These are phyloP conservation scores for Stomorhina lunata DNA, from an alignment of 2,888 invertebrate species.

Conservation along the genomic window DNA sequence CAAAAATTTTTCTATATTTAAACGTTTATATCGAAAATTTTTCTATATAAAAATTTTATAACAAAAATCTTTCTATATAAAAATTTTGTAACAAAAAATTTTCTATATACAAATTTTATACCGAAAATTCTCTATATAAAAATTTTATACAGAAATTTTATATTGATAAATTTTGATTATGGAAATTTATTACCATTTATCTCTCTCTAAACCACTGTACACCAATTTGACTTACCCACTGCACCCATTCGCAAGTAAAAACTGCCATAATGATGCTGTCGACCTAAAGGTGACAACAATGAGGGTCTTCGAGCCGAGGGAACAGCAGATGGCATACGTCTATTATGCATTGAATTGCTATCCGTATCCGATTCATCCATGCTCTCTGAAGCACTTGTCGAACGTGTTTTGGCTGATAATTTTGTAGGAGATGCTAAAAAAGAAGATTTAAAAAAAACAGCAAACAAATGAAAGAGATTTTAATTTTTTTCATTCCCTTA, in stretches of 20 bases:
- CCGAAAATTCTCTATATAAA: too few relatives aligned
- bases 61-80: too few relatives aligned
- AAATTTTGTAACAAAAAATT: too few relatives aligned
- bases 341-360: conserved; percentile 76
- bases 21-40: too few relatives aligned
- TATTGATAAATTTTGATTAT: too few relatives aligned
- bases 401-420: conserved; percentile 73
- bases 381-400: conserved; percentile 81
- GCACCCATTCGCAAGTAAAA: conserved; percentile 96
- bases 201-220: too few relatives aligned
- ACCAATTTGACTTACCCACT: conserved; percentile 84
- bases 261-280: conserved; percentile 91
- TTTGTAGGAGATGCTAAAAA: conserved; percentile 76
- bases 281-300: conserved; percentile 81
- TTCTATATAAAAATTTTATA: too few relatives aligned
- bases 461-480: not conserved
- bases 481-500: not conserved
- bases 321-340: conserved; percentile 80
- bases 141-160: too few relatives aligned
- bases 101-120: too few relatives aligned
- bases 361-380: conserved; percentile 82
- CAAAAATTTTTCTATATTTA: too few relatives aligned
- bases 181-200: too few relatives aligned
- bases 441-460: not conserved
- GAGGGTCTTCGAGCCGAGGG: conserved; percentile 81